Base-by-base conservation (phyloP, 1,140 invertebrate genomes). In the Anadara kagoshimensis region DNA sequence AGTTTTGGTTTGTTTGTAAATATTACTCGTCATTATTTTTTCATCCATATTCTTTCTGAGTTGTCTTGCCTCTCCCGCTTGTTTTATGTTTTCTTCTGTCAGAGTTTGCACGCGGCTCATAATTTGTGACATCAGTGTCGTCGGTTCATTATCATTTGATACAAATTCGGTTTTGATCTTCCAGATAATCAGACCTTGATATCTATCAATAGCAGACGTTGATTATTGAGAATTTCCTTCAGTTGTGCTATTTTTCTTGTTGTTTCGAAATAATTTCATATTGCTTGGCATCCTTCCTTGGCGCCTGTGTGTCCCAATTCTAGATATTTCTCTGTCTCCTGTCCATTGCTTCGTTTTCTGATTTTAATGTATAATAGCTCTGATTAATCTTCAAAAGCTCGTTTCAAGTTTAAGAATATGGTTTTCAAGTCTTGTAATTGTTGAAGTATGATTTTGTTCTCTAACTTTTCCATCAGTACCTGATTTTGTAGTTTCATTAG, bases 401-500 rank as follows among this genome's bases (percentile, higher is more conserved):
- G 66, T 86, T 72, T 88, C 85, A 11, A 88, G 70, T 67, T 71
- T 81, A 11, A 87, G 66, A 29, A 88, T 82, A 41, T 83, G 78
- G 69, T 84, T 87, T 75, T 88, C 86, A 22, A 88, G 69, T 36
- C 71, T 79, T 11, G 78, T 73, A 45, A 86, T 78, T 8, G 77
- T 78, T n/a, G 62, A 73, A 5, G 80, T 68, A 59, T 86, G 81
- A 61, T 83, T 84, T 69, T 84, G 78, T 69, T 82, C 16, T 80
- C 69, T 26, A 85, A 14, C 54, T 77, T 78, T 74, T 83, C 83
- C 16, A 58, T 57, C 62, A 88, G 70, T 22, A 87, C 53, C 53
- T 81, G 65, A 49, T 88, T 88, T 78, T 87, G 81, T 47, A 88
- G 69, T 67, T 78, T 80, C 53, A 85, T 80, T 0, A 88, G 72